These are phyloP conservation scores for Oreohelix idahoensis DNA, from an alignment of 1,140 invertebrate species.

Conservation along the genomic window DNA sequence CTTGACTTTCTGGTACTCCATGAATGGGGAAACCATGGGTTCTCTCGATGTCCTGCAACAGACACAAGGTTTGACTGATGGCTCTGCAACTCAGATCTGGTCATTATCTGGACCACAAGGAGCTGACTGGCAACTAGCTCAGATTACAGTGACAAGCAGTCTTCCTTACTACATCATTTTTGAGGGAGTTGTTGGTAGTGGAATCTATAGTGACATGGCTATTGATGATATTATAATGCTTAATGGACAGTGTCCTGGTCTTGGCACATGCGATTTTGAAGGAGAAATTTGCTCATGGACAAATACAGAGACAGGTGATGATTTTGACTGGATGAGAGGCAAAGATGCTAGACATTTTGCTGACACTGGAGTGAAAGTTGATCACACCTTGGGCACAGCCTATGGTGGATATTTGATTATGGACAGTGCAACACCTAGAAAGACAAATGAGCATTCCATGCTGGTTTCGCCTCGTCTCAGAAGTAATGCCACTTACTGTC, in stretches of 20 bases:
- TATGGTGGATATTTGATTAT: slow-evolving; percentile 70
- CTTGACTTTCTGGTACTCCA: slow-evolving; percentile 84
- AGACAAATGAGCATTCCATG: slow-evolving; percentile 59
- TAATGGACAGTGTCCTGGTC: slow-evolving; percentile 38
- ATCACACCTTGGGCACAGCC: slow-evolving; percentile 67
- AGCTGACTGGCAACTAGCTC: slow-evolving; percentile 19
- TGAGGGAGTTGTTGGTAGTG: slow-evolving; percentile 62
- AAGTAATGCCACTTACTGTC: slow-evolving; percentile 56
- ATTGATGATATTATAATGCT: slow-evolving; percentile 58
- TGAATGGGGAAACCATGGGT: slow-evolving; percentile 78
- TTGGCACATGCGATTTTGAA: slow-evolving; percentile 67
- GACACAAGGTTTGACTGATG: neutral
- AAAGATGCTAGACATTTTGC: slow-evolving; percentile 10
- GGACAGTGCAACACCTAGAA: slow-evolving; percentile 61
- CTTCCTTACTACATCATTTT: slow-evolving; percentile 58
- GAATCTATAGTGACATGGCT: slow-evolving; percentile 56
- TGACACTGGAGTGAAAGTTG: slow-evolving; percentile 53
- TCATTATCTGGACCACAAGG: slow-evolving; percentile 22
- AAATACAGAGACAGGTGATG: slow-evolving; percentile 56
- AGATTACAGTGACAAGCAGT: slow-evolving; percentile 26
- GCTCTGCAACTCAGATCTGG: slow-evolving; percentile 11
- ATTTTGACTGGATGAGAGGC: slow-evolving; percentile 63
- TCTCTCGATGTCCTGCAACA: slow-evolving; percentile 56
- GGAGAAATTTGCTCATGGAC: slow-evolving; percentile 60
- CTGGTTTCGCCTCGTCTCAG: slow-evolving; percentile 54